Conservation (phyloP, 1,140 invertebrate species). For the Caenorhabditis remanei region DNA sequence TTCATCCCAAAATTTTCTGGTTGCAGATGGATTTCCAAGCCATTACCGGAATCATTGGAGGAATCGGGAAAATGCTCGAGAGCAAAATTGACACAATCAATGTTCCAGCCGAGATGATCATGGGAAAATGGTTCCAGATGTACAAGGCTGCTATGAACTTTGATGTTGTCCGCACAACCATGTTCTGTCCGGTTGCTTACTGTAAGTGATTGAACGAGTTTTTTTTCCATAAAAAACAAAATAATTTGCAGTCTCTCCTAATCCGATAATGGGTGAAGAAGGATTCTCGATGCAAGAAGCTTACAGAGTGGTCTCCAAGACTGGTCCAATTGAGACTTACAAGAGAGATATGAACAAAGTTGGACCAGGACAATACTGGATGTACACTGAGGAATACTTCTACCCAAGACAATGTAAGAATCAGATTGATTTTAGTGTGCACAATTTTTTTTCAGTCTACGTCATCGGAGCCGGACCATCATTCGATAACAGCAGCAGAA, state of each 20-base stretch:
- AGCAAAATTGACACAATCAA: constrained; percentile 76
- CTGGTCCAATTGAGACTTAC: constrained; percentile 77
- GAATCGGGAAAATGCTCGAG: constrained; percentile 77
- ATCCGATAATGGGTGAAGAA: constrained; percentile 77
- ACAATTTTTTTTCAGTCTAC: constrained; percentile 72
- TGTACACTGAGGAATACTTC: constrained; percentile 78
- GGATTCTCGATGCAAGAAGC: constrained; percentile 78
- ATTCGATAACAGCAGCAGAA: constrained; percentile 73
- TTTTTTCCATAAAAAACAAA: neutral
- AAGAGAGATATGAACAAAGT: constrained; percentile 78
- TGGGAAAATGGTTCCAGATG: constrained; percentile 77
- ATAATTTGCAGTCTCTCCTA: constrained; percentile 74
- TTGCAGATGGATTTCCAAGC: constrained; percentile 77
- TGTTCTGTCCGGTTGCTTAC: constrained; percentile 77
- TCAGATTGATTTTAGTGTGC: neutral
- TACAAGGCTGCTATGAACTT: constrained; percentile 78
- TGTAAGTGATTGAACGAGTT: constrained; percentile 68
- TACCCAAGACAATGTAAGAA: constrained; percentile 77
- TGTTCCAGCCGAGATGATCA: constrained; percentile 74
- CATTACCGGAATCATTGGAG: constrained; percentile 75
- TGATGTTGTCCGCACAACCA: constrained; percentile 76
- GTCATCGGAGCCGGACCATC: constrained; percentile 76
- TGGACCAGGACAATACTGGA: constrained; percentile 77
- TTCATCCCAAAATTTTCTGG: neutral
- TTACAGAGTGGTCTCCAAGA: constrained; percentile 74